A percentile compares a stretch with the other conserved stretches of the same genome.
These are phyloP conservation scores for Anguilla obscura DNA, from an alignment of 2,797 vertebrate genomes.

Conservation along the genomic window DNA sequence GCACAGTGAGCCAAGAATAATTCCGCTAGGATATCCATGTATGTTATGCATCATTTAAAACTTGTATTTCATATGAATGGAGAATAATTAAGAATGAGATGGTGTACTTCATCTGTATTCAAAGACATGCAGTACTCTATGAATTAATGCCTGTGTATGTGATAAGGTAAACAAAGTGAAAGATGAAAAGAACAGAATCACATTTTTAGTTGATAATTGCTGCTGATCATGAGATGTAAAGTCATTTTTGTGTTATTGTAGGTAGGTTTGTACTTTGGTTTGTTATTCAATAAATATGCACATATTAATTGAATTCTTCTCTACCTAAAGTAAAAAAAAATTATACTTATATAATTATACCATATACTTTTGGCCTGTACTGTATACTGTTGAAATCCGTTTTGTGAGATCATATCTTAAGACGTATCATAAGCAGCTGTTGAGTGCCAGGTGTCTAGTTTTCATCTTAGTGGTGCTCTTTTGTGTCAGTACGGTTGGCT, in stretches of 20 bases:
- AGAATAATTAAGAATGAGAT: background rate
- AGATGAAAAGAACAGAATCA: background rate
- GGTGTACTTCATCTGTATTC: background rate
- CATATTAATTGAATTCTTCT: too few relatives aligned
- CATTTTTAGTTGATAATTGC: too few relatives aligned
- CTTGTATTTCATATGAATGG: background rate
- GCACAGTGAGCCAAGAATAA: background rate
- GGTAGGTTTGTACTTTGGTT: too few relatives aligned
- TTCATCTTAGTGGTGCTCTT: background rate
- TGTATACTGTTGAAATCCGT: too few relatives aligned
- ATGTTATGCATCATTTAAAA: background rate
- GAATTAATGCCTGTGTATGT: background rate
- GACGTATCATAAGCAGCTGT: too few relatives aligned
- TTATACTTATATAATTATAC: too few relatives aligned
- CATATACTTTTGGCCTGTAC: too few relatives aligned
- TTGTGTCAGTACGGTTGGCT: background rate
- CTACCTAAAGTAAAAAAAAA: too few relatives aligned
- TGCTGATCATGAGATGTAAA: too few relatives aligned
- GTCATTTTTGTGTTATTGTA: too few relatives aligned
- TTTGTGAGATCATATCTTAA: too few relatives aligned
- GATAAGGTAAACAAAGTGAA: background rate
- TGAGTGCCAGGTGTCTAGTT: background rate
- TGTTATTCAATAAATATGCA: too few relatives aligned
- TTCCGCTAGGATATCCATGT: background rate
- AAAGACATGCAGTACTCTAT: background rate